Evolutionary conservation across 2,797 vertebrate genomes (phyloP), one percentile per base, ranked within the genome.

Genomic region (Eospalax fontanierii): DNA sequence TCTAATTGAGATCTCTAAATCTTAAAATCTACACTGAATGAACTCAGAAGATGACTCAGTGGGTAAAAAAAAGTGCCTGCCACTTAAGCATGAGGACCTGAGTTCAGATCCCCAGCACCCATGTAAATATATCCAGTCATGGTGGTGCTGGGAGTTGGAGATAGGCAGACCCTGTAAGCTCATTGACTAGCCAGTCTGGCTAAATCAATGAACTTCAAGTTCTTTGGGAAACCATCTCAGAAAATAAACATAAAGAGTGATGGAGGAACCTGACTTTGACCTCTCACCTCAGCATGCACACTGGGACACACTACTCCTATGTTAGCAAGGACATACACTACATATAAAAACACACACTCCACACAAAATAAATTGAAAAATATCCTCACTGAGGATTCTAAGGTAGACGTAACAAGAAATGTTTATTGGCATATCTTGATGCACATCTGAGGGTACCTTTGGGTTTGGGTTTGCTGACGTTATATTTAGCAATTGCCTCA

Each of bases 1-100:
- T 97, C 68, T 95, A 89, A 93, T 85, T 79, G 46, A 93, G 10
- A 35, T 35, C 21, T 80, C 38, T 28, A 73, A 96, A 75, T 57
- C 74, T 80, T 22, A 46, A 96, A 95, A 7, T 5, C 9, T 22
- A 0, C 88, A 57, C 26, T 0, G 3, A 30, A 22, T n/a, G 50
- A 63, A 14, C 35, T 57, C n/a, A 18, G 35, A 8, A 21, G 57
- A n/a, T 59, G 83, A 68, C 16, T 19, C 28, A 19, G 8, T 21
- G 38, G 65, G 65, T 43, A 85, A 54, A n/a, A n/a, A n/a, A n/a
- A n/a, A 86, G 24, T 21, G 50, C 57, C 0, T 57, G 66, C 83
- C 33, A 21, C 35, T 54, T 30, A 71, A 54, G 50, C 50, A 54
- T 54, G 50, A 54, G 50, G 83, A 35, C 33, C 68, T 24, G 46